Evolutionary conservation across 2,888 invertebrate genomes (phyloP).

Genomic region (Gymnoscelis rufifasciata): DNA sequence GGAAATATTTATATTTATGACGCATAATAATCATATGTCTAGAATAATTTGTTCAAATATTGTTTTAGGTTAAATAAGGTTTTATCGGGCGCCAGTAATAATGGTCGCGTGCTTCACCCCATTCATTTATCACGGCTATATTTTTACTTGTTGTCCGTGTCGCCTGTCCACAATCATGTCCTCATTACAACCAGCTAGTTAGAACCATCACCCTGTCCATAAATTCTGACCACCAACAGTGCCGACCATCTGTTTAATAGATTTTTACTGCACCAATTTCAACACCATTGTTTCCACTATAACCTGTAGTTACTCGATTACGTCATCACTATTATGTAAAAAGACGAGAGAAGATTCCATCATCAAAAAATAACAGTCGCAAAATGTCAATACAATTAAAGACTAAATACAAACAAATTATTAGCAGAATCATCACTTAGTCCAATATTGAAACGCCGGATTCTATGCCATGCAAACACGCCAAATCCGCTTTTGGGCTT

Average conservation of each 20-base stretch:
- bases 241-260: conserved; percentile 61
- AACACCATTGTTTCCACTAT: conserved; percentile 16
- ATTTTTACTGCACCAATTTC: conserved; percentile 52
- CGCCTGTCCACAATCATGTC: conserved; percentile 73
- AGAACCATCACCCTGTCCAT: conserved; percentile 65
- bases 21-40: too few relatives aligned
- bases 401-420: conserved; percentile 33
- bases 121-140: conserved; percentile 68
- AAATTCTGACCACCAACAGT: conserved; percentile 73
- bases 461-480: conserved; percentile 62
- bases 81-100: conserved; percentile 43
- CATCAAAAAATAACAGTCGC: conserved; percentile 17
- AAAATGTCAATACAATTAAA: conserved; percentile 26
- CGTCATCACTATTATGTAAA: too few relatives aligned
- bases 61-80: background rate
- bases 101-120: conserved; percentile 60
- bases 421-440: conserved; percentile 46
- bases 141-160: conserved; percentile 72
- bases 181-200: conserved; percentile 67
- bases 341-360: too few relatives aligned
- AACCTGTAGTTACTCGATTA: conserved; percentile 8
- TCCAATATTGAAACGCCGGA: conserved; percentile 62
- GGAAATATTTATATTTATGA: too few relatives aligned
- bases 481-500: conserved; percentile 69
- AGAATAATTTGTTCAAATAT: too few relatives aligned